These are phyloP conservation scores for Pollenia labialis DNA, from an alignment of 2,888 invertebrate species.

Conservation along the genomic window DNA sequence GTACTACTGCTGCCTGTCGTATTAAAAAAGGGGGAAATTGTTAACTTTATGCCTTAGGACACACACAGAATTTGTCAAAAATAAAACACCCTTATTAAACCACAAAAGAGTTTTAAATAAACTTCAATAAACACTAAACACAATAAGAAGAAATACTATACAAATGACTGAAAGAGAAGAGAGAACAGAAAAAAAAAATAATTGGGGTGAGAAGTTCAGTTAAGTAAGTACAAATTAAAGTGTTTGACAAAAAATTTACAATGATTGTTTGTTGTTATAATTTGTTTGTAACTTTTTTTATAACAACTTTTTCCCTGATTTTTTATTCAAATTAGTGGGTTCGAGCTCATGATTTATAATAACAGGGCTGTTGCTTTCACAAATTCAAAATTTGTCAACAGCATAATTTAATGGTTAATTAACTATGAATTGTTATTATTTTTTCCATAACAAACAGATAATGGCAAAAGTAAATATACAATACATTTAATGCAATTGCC, in stretches of 20 bases:
- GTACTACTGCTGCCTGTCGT: neutral
- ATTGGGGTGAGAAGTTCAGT: slow-evolving; percentile 36
- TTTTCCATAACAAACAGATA: slow-evolving; percentile 47
- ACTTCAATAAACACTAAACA: slow-evolving; percentile 51
- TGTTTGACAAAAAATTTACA: slow-evolving; percentile 73
- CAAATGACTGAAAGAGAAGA: neutral
- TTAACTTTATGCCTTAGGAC: slow-evolving; percentile 67
- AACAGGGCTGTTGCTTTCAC: slow-evolving; percentile 76
- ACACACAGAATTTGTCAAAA: neutral
- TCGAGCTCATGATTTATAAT: slow-evolving; percentile 61
- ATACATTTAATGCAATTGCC: neutral
- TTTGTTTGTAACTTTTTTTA: slow-evolving; percentile 28
- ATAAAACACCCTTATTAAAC: slow-evolving; percentile 46
- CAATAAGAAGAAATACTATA: neutral
- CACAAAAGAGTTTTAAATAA: slow-evolving; percentile 52
- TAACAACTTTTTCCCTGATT: neutral
- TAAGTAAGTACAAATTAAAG: slow-evolving; percentile 72
- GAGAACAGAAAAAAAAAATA: neutral
- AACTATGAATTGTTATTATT: slow-evolving; percentile 80
- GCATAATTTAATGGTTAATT: slow-evolving; percentile 81
- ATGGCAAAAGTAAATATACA: slow-evolving; percentile 7
- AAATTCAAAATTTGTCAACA: slow-evolving; percentile 75
- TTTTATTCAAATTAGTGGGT: slow-evolving; percentile 53
- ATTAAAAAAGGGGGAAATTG: slow-evolving; percentile 67
- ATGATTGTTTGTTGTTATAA: slow-evolving; percentile 56